Conservation (phyloP, 2,113 vertebrate genomes). For the Rissa tridactyla region DNA sequence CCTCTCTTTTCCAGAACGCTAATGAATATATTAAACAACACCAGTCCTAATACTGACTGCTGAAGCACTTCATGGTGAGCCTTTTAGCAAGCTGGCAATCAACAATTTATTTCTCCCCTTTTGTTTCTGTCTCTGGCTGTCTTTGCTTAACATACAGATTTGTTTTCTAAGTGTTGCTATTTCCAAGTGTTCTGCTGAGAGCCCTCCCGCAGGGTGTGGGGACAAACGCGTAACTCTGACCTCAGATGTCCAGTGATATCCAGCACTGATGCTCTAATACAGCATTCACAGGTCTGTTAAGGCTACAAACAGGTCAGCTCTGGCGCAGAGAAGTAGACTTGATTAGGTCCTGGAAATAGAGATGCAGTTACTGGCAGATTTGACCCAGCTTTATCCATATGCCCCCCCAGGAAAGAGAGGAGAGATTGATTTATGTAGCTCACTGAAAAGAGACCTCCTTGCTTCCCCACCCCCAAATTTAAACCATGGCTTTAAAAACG, state of each 20-base stretch:
- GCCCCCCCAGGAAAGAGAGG: not conserved
- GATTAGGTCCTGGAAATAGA: not conserved
- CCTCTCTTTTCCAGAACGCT: not conserved
- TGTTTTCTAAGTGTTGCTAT: not conserved
- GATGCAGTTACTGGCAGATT: not conserved
- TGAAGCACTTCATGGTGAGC: constrained; percentile 36
- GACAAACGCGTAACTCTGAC: not conserved
- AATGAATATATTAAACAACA: constrained; percentile 43
- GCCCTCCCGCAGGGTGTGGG: not conserved
- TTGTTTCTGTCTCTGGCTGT: constrained; percentile 8
- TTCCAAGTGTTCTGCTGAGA: constrained; percentile 1
- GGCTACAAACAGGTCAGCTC: not conserved
- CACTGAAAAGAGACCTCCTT: not conserved
- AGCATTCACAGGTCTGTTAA: not conserved
- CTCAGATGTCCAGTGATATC: not conserved
- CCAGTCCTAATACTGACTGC: not conserved
- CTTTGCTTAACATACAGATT: constrained; percentile 41
- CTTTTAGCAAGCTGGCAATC: constrained; percentile 47
- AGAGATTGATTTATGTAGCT: not conserved
- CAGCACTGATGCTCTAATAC: not conserved
- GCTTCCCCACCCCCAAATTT: not conserved
- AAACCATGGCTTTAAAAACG: not conserved
- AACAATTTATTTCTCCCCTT: constrained; percentile 43
- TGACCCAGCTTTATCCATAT: not conserved
- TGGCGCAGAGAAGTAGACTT: not conserved